These are phyloP conservation scores for Odocoileus hemionus DNA, from an alignment of 2,113 vertebrate species.

Conservation along the genomic window DNA sequence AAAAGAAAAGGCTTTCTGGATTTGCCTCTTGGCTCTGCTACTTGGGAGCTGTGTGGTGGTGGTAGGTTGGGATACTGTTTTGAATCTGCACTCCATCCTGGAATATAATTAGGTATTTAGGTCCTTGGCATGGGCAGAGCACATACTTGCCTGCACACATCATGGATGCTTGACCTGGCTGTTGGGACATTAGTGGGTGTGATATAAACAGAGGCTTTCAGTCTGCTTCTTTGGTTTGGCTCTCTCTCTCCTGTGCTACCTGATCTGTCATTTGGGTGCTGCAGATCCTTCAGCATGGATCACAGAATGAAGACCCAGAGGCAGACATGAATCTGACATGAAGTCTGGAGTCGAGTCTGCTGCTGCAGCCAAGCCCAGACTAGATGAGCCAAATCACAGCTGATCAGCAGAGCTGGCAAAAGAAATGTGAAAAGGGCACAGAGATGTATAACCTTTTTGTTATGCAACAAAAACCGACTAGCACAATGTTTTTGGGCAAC, in stretches of 20 bases:
- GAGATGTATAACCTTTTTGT: neutral
- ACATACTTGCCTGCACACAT: too few species aligned
- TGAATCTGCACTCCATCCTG: neutral
- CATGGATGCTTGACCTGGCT: neutral
- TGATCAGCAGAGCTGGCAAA: neutral
- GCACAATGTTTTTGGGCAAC: neutral
- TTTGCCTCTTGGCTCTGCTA: neutral
- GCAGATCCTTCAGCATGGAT: neutral
- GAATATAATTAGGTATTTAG: too few species aligned
- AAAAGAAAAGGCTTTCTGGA: too few species aligned
- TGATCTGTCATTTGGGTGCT: neutral
- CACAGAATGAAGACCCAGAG: neutral
- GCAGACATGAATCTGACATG: neutral
- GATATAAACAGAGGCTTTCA: neutral
- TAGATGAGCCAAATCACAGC: neutral
- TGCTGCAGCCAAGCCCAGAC: neutral
- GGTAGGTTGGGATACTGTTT: neutral
- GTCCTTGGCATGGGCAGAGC: neutral
- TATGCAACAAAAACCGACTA: neutral
- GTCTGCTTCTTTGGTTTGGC: neutral
- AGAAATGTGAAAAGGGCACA: neutral
- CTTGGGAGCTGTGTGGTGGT: neutral
- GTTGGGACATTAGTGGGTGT: rapidly evolving
- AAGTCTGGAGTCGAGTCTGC: neutral
- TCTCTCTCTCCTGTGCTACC: neutral